Evolutionary conservation across 2,797 vertebrate genomes (phyloP), one percentile per base, ranked within the genome.

Genomic region (Carduelis carduelis): DNA sequence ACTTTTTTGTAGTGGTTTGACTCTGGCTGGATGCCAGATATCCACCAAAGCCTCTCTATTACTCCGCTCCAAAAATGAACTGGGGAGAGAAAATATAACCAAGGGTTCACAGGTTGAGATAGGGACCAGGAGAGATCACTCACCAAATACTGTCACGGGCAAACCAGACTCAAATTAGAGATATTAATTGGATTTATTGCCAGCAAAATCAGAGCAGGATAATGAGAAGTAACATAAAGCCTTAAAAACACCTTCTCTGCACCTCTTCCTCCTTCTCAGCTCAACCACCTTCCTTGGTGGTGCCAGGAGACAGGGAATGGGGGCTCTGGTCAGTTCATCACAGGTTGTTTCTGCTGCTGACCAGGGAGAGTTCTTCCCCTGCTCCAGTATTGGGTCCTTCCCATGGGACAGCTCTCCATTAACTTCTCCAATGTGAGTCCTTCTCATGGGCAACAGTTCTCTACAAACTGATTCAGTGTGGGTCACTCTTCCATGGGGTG

Each of bases 121-220:
- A 30, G 53, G 17, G 11, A 69, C 5, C 0, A 0, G 21, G 24
- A 55, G 30, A 53, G 11, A 30, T 55, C 9, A 12, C 11, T 46
- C 39, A 39, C 16, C 39, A 60, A 30, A 69, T 34, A 39, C 8
- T 0, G 0, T 46, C 16, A 47, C 0, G 0, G 34, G 21, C 11
- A 47, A 69, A 55, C 18, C 30, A 60, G 23, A 53, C 16, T 69
- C 34, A 28, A 39, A 77, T 61, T 47, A 39, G 34, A 61, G 24
- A 21, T 69, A 69, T 14, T 53, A 30, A n/a, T 14, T 86, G 30
- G 46, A 53, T 61, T 77, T 61, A 37, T 59, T 44, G 7, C 10
- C 4, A 37, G 37, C 8, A 44, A 50, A 52, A 66, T 28, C 27
- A 77, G 30, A 69, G 24, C 26, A 77, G n/a, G 14, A 34, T 69